Evolutionary conservation across 1,140 invertebrate species (phyloP).

Genomic region (Wasmannia auropunctata): DNA sequence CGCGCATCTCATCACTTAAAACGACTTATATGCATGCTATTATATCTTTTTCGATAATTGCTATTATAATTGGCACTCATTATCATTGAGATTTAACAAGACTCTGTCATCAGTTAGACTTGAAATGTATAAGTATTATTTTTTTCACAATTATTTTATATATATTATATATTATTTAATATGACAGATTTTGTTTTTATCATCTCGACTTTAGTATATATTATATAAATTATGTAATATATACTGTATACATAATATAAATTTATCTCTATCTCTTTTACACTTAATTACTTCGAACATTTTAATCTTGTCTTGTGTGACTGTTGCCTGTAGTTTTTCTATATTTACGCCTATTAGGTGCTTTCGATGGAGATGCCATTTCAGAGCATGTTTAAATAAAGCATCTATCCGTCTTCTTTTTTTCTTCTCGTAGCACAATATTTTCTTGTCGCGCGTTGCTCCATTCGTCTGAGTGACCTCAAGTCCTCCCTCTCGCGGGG

Average conservation of each 20-base stretch:
- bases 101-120: not conserved
- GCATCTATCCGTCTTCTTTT: not conserved
- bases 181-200: not conserved
- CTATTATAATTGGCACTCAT: not conserved
- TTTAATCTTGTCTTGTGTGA: not conserved
- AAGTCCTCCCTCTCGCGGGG: constrained; percentile 29
- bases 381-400: not conserved
- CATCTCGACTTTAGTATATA: not conserved
- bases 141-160: not conserved
- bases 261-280: not conserved
- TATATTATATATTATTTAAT: not conserved
- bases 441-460: constrained; percentile 17
- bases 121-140: not conserved
- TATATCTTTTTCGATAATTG: not conserved
- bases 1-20: not conserved
- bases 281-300: not conserved
- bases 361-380: not conserved
- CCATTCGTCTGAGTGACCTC: constrained; percentile 40
- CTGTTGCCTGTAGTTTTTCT: not conserved
- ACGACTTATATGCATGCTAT: not conserved
- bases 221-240: not conserved
- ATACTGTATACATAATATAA: too few species aligned
- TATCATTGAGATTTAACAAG: not conserved
- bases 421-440: not conserved
- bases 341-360: not conserved